Conservation (phyloP, 2,888 invertebrate species). For the Cheilosia soror region DNA sequence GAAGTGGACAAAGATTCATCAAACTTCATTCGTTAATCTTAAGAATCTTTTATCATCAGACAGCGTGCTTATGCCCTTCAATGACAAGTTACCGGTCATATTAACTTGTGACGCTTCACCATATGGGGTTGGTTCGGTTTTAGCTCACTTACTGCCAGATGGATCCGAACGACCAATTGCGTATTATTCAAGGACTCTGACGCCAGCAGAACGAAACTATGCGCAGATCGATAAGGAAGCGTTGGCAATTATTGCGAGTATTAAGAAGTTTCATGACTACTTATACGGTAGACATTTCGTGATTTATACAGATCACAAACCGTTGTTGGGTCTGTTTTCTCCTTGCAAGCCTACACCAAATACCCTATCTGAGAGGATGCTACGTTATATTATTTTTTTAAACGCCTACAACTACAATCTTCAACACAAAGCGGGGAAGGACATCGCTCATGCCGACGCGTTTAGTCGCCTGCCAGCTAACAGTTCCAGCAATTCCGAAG, state of each 20-base stretch:
- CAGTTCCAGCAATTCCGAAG: no score
- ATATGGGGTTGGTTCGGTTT: slow-evolving; percentile 62
- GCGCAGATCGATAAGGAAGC: not conserved
- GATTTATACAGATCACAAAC: slow-evolving; percentile 46
- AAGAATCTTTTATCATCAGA: slow-evolving; percentile 65
- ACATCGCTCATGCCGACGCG: no score
- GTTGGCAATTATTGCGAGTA: not conserved
- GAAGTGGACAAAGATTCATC: slow-evolving; percentile 48
- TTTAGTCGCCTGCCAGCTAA: no score
- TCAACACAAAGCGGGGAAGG: no score
- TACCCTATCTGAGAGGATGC: not conserved
- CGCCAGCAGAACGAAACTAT: no score
- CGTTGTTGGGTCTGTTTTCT: slow-evolving; percentile 12
- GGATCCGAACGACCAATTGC: slow-evolving; percentile 28
- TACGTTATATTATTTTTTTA: not conserved
- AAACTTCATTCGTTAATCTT: slow-evolving; percentile 45
- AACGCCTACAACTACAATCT: slow-evolving; percentile 11
- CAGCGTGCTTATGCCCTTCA: slow-evolving; percentile 49
- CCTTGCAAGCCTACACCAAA: slow-evolving; percentile 13
- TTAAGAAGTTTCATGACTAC: not conserved
- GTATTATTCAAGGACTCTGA: no score
- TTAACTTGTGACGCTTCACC: slow-evolving; percentile 69
- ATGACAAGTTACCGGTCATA: slow-evolving; percentile 53
- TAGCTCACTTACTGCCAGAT: slow-evolving; percentile 41
- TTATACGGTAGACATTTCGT: slow-evolving; percentile 49